Evolutionary conservation across 92 coral and sea anemone genomes (phyloP), one percentile per base, ranked within the genome.

Genomic region (Zoanthus sociatus): DNA sequence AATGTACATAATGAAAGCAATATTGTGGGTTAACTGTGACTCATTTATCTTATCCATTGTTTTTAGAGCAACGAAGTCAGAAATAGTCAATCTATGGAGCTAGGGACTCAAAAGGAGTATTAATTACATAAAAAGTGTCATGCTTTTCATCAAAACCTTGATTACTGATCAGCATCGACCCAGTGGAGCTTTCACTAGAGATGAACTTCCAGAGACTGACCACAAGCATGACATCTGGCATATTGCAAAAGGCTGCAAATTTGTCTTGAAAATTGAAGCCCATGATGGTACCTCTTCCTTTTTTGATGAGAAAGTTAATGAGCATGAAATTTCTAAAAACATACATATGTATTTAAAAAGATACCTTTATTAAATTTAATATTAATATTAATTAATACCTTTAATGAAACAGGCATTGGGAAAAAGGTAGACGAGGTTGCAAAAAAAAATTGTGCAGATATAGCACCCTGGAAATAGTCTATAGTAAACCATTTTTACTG

Each of bases 201-300:
- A 64, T 17, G 74, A 88, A 32, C 13, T 87, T 21, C 86, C 89
- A 15, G 70, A 82, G 21, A 83, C 91, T 14, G 51, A 47, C 30
- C 91, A 90, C 85, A 81, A 90, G 70, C 79, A 77, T 70, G 93
- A 87, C 71, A 90, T 85, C 42, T 90, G 87, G 89, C 92, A 85
- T 37, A 88, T 78, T 68, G 73, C 73, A 7, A 84, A 83, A 70
- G 76, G 71, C 32, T 55, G 42, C 44, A 33, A 53, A 26, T 26
- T 26, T 26, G 26, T 26, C 26, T 26, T 26, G 26, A 26, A 26
- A 26, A 26, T 26, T 26, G 0, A 26, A 26, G 26, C 26, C 26
- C 26, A 0, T 26, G 26, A 26, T 26, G 26, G 26, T 26, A 26
- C 26, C 26, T 26, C 26, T 26, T 26, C 26, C 26, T 26, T 26